These are phyloP conservation scores for Trissolcus brochymenae DNA, from an alignment of 2,888 invertebrate species.

Conservation along the genomic window DNA sequence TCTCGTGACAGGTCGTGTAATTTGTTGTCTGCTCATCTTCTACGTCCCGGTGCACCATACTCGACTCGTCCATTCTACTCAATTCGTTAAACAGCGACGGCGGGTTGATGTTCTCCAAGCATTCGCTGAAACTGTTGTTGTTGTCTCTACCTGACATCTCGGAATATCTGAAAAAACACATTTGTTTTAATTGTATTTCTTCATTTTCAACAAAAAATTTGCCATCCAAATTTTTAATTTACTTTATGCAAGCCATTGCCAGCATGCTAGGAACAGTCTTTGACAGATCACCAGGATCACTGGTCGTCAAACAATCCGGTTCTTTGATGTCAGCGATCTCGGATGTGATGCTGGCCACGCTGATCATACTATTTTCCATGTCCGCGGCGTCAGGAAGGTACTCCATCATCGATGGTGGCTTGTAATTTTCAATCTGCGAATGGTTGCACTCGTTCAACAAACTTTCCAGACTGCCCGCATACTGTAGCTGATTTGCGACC, in stretches of 20 bases:
- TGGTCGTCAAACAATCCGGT: constrained; percentile 72
- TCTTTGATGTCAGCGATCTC: constrained; percentile 83
- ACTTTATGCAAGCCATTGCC: constrained; percentile 72
- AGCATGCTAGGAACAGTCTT: constrained; percentile 79
- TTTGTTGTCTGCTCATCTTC: constrained; percentile 74
- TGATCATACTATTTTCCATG: constrained; percentile 89
- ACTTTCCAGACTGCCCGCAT: constrained; percentile 81
- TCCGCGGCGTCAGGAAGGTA: constrained; percentile 79
- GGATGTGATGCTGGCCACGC: constrained; percentile 89
- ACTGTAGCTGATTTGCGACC: constrained; percentile 78
- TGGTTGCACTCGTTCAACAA: constrained; percentile 80
- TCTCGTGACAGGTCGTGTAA: constrained; percentile 76
- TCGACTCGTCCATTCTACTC: constrained; percentile 79
- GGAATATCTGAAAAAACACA: constrained; percentile 62
- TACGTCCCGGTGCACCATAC: constrained; percentile 39
- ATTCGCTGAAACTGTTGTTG: constrained; percentile 78
- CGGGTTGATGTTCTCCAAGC: constrained; percentile 83
- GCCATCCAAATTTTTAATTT: not conserved
- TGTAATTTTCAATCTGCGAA: constrained; percentile 86
- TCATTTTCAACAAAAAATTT: not conserved
- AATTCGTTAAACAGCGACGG: constrained; percentile 85
- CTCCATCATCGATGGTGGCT: constrained; percentile 90
- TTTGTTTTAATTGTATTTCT: not conserved
- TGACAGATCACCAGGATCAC: constrained; percentile 78
- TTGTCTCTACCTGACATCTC: constrained; percentile 74